Conservation (phyloP, 1,140 invertebrate species). For the Zaprionus ornatus region DNA sequence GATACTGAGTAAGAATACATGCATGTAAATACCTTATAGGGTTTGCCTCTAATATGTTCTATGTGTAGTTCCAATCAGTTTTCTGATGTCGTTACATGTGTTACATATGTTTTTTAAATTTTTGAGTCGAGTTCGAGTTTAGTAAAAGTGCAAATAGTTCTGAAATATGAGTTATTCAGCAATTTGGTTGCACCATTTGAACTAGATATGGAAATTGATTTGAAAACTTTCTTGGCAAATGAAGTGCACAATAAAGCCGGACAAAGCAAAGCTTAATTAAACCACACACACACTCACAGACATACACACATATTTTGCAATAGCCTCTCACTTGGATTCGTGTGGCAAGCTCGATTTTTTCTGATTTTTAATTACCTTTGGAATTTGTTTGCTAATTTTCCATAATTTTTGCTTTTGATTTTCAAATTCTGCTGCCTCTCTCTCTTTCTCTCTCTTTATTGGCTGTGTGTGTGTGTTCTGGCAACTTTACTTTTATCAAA, state of each 20-base stretch:
- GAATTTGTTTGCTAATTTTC: neutral
- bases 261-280: neutral
- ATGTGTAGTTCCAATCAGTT: no score
- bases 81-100: no score
- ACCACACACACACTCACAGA: neutral
- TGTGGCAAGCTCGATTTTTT: neutral
- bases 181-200: neutral
- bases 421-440: neutral
- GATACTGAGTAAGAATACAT: no score
- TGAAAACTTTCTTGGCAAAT: neutral
- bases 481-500: neutral
- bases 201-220: neutral
- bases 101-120: no score
- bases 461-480: neutral
- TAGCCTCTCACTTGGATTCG: neutral
- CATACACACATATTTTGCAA: neutral
- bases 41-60: no score
- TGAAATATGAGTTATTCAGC: neutral
- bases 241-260: neutral
- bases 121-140: neutral
- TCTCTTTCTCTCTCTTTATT: neutral
- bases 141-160: neutral
- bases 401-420: neutral
- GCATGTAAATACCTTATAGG: no score
- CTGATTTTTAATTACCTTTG: neutral